A percentile compares a stretch with the other conserved stretches of the same genome.
These are phyloP conservation scores for Daktulosphaira vitifoliae DNA, from an alignment of 1,140 invertebrate species.

Conservation along the genomic window DNA sequence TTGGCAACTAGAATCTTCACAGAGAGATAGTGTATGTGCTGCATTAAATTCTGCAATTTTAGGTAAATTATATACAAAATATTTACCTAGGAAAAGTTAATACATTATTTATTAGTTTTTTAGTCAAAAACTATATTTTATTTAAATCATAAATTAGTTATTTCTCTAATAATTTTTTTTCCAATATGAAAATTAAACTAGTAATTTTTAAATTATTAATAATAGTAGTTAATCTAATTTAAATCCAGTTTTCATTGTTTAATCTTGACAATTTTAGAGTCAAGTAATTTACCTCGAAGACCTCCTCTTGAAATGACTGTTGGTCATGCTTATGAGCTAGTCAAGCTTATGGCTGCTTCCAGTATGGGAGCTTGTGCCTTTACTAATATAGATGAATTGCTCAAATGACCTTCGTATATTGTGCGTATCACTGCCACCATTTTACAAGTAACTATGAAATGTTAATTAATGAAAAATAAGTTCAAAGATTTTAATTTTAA, in stretches of 20 bases:
- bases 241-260: too few species aligned
- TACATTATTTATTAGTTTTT: too few species aligned
- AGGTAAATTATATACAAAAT: too few species aligned
- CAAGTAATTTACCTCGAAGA: constrained; percentile 73
- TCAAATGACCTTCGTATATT: constrained; percentile 38
- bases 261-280: too few species aligned
- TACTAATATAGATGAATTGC: constrained; percentile 65
- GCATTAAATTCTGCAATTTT: constrained; percentile 95
- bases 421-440: constrained; percentile 30
- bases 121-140: too few species aligned
- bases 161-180: constrained; percentile 21
- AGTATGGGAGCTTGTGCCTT: constrained; percentile 91
- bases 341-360: constrained; percentile 78
- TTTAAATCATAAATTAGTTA: neutral
- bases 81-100: too few species aligned
- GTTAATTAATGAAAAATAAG: too few species aligned
- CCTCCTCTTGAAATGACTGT: constrained; percentile 87
- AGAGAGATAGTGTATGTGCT: constrained; percentile 88
- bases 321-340: constrained; percentile 77
- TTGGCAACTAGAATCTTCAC: constrained; percentile 84
- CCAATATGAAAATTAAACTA: too few species aligned
- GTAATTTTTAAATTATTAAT: too few species aligned
- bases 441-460: neutral
- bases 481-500: too few species aligned
- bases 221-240: too few species aligned